Evolutionary conservation across 2,797 vertebrate species (phyloP).

Genomic region (Varecia variegata): DNA sequence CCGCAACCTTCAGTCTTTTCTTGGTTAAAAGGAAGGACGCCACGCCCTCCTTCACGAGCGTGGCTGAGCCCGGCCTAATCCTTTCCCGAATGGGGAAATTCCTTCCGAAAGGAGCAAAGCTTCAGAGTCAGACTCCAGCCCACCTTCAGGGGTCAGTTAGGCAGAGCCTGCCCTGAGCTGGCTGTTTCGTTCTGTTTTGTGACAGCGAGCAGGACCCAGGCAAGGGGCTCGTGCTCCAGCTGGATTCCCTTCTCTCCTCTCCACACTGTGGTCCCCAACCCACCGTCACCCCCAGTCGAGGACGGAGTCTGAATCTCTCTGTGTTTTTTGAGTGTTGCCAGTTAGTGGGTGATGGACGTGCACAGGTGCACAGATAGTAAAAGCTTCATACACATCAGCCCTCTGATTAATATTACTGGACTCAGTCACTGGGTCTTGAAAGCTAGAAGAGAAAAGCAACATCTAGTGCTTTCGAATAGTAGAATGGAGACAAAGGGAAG

Average conservation of each 20-base stretch:
- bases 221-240: neutral
- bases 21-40: constrained; percentile 22
- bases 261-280: neutral
- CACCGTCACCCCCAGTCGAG: neutral
- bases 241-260: neutral
- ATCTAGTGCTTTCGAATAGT: neutral
- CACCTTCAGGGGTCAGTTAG: neutral
- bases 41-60: neutral
- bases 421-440: neutral
- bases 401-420: neutral
- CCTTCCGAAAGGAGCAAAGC: constrained; percentile 34
- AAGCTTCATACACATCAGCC: no score
- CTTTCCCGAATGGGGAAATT: constrained; percentile 33
- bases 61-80: constrained; percentile 65
- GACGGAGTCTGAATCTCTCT: neutral
- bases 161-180: neutral
- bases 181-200: neutral
- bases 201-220: neutral
- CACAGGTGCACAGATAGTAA: neutral
- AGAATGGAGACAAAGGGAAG: neutral
- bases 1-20: constrained; percentile 73
- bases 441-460: neutral
- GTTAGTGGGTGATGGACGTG: neutral
- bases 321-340: neutral
- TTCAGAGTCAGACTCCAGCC: constrained; percentile 36